Evolutionary conservation across 1,140 invertebrate genomes (phyloP).

Genomic region (Bombus confusus): DNA sequence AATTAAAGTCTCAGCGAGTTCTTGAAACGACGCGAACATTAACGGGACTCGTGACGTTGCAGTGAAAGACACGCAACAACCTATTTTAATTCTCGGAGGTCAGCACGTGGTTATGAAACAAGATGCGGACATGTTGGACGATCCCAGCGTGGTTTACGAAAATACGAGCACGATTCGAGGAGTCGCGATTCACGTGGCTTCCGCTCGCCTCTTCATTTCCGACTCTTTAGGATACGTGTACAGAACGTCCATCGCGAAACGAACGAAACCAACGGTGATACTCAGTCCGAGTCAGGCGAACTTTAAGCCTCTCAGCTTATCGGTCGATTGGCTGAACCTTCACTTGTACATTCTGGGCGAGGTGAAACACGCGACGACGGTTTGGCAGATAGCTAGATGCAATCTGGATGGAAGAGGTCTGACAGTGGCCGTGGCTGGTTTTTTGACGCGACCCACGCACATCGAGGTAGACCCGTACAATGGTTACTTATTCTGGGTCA

Average conservation of each 20-base stretch:
- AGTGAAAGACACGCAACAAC: slow-evolving; percentile 85
- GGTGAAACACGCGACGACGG: slow-evolving; percentile 82
- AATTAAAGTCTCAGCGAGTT: not conserved
- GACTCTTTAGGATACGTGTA: slow-evolving; percentile 87
- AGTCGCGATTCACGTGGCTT: slow-evolving; percentile 88
- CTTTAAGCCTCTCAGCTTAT: slow-evolving; percentile 86
- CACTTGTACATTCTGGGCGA: slow-evolving; percentile 91
- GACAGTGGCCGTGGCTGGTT: slow-evolving; percentile 86
- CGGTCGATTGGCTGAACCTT: slow-evolving; percentile 94
- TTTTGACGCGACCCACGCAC: slow-evolving; percentile 87
- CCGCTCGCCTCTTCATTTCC: slow-evolving; percentile 88
- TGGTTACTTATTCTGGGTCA: slow-evolving; percentile 94
- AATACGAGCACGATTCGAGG: slow-evolving; percentile 82
- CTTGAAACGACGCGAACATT: not conserved
- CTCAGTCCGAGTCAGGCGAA: slow-evolving; percentile 84
- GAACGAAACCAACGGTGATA: slow-evolving; percentile 81
- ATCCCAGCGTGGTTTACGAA: slow-evolving; percentile 84
- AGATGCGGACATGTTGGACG: slow-evolving; percentile 86
- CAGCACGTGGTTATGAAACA: slow-evolving; percentile 87
- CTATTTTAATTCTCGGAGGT: slow-evolving; percentile 88
- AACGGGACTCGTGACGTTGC: slow-evolving; percentile 15
- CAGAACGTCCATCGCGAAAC: slow-evolving; percentile 80
- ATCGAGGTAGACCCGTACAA: slow-evolving; percentile 96
- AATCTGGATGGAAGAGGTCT: slow-evolving; percentile 87
- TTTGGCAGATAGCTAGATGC: slow-evolving; percentile 90